Percentiles rank a stretch among this genome's conserved stretches.
Evolutionary conservation across 1,140 invertebrate genomes (phyloP).

Genomic region (Drosophila nikananu): DNA sequence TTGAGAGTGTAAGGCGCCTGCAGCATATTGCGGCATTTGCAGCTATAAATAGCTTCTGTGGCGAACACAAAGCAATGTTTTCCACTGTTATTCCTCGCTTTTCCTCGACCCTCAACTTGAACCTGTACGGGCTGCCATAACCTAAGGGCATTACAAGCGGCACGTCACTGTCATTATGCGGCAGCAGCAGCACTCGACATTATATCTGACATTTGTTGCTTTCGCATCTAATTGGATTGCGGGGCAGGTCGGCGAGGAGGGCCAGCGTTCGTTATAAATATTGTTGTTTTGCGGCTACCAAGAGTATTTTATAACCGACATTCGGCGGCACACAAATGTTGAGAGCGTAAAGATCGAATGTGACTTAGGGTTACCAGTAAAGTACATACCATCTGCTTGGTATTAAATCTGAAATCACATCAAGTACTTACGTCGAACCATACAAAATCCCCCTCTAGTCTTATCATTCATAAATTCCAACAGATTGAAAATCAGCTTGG

Average conservation of each 20-base stretch:
- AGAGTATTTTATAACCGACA: constrained; percentile 3
- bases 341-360: neutral
- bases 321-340: neutral
- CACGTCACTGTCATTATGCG: constrained; percentile 52
- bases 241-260: neutral
- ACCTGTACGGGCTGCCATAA: constrained; percentile 50
- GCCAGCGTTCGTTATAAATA: constrained; percentile 19
- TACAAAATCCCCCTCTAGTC: neutral
- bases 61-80: constrained; percentile 16
- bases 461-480: constrained; percentile 3
- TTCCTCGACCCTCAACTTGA: constrained; percentile 71
- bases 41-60: constrained; percentile 45
- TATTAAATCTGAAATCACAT: neutral
- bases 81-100: constrained; percentile 8
- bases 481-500: constrained; percentile 13
- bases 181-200: constrained; percentile 15
- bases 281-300: neutral
- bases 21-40: constrained; percentile 49
- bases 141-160: constrained; percentile 23
- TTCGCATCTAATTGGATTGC: constrained; percentile 59
- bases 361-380: neutral
- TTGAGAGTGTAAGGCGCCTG: constrained; percentile 29
- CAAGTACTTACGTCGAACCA: too few relatives aligned
- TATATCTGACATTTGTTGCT: constrained; percentile 53
- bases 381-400: neutral